Evolutionary conservation across 2,113 vertebrate genomes (phyloP).

Genomic region (Syrmaticus mikado): DNA sequence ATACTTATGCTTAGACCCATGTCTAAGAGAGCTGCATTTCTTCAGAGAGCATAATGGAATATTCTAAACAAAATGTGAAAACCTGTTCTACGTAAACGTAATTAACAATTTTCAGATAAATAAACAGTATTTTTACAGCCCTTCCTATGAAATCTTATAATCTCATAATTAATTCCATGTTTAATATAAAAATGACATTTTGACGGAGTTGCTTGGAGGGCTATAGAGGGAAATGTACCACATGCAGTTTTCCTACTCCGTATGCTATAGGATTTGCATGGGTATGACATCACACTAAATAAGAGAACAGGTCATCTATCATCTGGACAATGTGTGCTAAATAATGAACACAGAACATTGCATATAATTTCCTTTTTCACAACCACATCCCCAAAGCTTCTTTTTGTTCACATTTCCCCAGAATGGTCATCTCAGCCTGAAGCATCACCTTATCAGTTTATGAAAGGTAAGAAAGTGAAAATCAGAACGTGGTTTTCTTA

Average conservation of each 20-base stretch:
- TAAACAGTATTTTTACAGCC: constrained; percentile 57
- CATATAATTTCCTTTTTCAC: background rate
- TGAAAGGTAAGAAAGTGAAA: constrained; percentile 65
- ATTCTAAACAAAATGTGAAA: constrained; percentile 46
- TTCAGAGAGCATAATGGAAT: background rate
- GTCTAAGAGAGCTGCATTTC: constrained; percentile 15
- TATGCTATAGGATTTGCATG: background rate
- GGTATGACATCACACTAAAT: background rate
- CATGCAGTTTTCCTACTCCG: background rate
- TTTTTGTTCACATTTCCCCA: background rate
- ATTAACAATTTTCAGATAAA: constrained; percentile 53
- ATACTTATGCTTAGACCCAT: background rate
- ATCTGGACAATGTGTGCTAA: background rate
- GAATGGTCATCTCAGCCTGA: background rate
- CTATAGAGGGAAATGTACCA: background rate
- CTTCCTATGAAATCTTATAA: constrained; percentile 43
- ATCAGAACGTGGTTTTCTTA: constrained; percentile 42
- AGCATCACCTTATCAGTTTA: background rate
- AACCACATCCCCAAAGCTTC: background rate
- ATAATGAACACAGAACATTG: background rate
- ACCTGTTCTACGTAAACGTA: constrained; percentile 31
- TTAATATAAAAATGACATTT: constrained; percentile 36
- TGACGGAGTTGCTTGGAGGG: constrained; percentile 20
- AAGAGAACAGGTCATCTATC: background rate
- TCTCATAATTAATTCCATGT: constrained; percentile 41